Conservation (phyloP, 2,797 vertebrate genomes). For the Coluber constrictor region DNA sequence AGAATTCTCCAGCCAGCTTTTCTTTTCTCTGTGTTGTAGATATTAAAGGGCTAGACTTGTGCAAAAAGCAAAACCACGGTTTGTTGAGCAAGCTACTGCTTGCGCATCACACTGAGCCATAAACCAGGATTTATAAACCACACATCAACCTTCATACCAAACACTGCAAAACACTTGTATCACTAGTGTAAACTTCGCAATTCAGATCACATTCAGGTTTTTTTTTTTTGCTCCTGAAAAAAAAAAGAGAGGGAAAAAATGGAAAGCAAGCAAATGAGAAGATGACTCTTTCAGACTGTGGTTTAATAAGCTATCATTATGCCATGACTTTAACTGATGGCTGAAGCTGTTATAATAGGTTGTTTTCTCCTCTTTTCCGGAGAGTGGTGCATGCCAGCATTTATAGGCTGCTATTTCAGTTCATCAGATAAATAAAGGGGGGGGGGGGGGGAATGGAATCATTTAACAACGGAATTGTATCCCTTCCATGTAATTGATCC, state of each 20-base stretch:
- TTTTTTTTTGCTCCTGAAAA: not conserved
- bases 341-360: not conserved
- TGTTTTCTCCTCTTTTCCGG: not conserved
- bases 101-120: not conserved
- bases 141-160: not conserved
- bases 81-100: not conserved
- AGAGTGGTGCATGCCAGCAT: not conserved
- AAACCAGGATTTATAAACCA: not conserved
- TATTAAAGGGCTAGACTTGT: not conserved
- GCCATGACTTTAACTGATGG: not conserved
- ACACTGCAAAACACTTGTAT: not conserved
- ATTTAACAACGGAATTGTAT: not conserved
- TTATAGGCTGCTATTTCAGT: not conserved
- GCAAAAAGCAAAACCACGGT: not conserved
- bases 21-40: not conserved
- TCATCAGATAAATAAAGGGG: not conserved
- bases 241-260: not conserved
- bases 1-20: no score
- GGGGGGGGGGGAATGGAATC: not conserved
- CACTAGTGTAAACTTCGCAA: not conserved
- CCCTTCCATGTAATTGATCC: not conserved
- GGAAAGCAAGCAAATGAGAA: not conserved
- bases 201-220: not conserved
- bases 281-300: not conserved
- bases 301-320: not conserved